Conservation (phyloP, 2,797 vertebrate genomes). For the Fistularia tabacaria region DNA sequence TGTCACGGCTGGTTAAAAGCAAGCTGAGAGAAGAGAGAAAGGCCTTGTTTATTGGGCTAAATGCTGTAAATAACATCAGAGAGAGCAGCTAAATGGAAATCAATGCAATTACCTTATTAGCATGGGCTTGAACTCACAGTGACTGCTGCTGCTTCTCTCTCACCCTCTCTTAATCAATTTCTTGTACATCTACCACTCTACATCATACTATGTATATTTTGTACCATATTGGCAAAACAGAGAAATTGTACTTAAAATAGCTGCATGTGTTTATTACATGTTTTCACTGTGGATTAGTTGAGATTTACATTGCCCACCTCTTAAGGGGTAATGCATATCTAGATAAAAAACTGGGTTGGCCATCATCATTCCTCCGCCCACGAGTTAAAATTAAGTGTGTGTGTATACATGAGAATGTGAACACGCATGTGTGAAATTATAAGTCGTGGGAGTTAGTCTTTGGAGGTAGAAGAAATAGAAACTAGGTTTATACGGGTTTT, state of each 20-base stretch:
- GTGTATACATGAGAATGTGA: slow-evolving; percentile 19
- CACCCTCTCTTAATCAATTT: slow-evolving; percentile 24
- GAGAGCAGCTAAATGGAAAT: slow-evolving; percentile 79
- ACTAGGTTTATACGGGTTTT: not conserved
- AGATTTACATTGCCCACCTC: slow-evolving; percentile 85
- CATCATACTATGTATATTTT: slow-evolving; percentile 8
- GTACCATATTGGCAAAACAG: not conserved
- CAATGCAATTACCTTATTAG: slow-evolving; percentile 82
- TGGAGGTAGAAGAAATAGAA: slow-evolving; percentile 4
- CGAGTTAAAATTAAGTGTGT: slow-evolving; percentile 76
- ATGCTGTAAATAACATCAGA: slow-evolving; percentile 82
- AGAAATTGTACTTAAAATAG: slow-evolving; percentile 11
- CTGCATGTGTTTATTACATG: slow-evolving; percentile 4
- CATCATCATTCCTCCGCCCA: slow-evolving; percentile 83
- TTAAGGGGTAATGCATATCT: slow-evolving; percentile 96
- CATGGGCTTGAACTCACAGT: slow-evolving; percentile 68
- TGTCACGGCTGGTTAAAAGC: slow-evolving; percentile 69
- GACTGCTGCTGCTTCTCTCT: slow-evolving; percentile 44
- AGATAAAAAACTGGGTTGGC: slow-evolving; percentile 97
- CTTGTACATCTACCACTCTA: slow-evolving; percentile 18
- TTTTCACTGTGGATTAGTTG: slow-evolving; percentile 32
- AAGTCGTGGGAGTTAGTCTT: not conserved
- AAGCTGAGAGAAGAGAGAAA: slow-evolving; percentile 49
- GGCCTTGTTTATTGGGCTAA: slow-evolving; percentile 71
- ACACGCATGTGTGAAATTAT: not conserved